Conservation (phyloP, 2,797 vertebrate species). For the Alectoris magna region DNA sequence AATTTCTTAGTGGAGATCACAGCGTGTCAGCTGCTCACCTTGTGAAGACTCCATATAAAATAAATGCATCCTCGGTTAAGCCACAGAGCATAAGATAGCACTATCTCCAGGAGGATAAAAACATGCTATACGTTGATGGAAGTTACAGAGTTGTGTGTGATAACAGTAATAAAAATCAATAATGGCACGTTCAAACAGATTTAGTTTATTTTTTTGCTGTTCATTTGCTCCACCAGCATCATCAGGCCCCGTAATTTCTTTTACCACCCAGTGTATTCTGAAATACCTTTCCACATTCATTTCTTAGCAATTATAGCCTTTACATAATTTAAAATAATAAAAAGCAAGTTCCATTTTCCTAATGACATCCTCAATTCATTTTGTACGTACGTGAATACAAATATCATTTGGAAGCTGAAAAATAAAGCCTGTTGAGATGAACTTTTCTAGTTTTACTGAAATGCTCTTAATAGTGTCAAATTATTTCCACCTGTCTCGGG, state of each 20-base stretch:
- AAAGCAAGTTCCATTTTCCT: slow-evolving; percentile 76
- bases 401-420: slow-evolving; percentile 70
- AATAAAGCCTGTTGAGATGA: slow-evolving; percentile 71
- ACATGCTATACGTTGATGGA: slow-evolving; percentile 9
- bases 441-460: slow-evolving; percentile 15
- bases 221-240: slow-evolving; percentile 31
- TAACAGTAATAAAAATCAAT: slow-evolving; percentile 62
- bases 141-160: slow-evolving; percentile 8
- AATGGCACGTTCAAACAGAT: slow-evolving; percentile 40
- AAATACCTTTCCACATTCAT: slow-evolving; percentile 72
- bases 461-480: background rate
- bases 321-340: slow-evolving; percentile 78
- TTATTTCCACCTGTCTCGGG: slow-evolving; percentile 30
- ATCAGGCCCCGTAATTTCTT: slow-evolving; percentile 12
- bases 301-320: slow-evolving; percentile 77
- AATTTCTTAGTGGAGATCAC: background rate
- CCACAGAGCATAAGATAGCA: background rate
- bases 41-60: background rate
- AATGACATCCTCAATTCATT: slow-evolving; percentile 74
- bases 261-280: slow-evolving; percentile 53
- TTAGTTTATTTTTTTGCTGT: background rate
- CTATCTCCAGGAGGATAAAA: slow-evolving; percentile 13
- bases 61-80: background rate
- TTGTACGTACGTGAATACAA: slow-evolving; percentile 63
- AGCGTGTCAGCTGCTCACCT: background rate